A percentile compares a stretch with the other conserved stretches of the same genome.
Evolutionary conservation across 2,797 vertebrate genomes (phyloP).

Genomic region (Bradypus variegatus): DNA sequence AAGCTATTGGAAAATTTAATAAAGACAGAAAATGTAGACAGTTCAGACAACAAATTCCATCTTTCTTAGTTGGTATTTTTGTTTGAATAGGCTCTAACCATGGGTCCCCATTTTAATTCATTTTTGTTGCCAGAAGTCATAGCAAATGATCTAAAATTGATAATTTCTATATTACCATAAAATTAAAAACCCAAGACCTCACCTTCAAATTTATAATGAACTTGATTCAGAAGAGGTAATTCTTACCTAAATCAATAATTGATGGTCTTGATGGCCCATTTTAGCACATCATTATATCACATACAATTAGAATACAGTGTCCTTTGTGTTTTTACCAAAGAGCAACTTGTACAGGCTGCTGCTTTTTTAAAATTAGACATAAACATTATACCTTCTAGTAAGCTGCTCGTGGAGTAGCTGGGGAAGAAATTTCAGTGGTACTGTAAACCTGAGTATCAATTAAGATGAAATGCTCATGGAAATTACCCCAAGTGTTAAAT

Average conservation of each 20-base stretch:
- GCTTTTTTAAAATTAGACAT: background rate
- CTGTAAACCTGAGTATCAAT: slow-evolving; percentile 15
- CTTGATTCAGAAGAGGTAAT: background rate
- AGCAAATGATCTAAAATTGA: background rate
- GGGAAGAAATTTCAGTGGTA: slow-evolving; percentile 4
- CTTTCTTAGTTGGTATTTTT: background rate
- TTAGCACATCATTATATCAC: background rate
- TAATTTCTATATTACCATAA: background rate
- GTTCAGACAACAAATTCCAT: background rate
- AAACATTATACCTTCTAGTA: background rate
- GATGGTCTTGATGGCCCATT: background rate
- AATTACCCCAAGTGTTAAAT: slow-evolving; percentile 54
- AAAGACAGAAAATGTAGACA: background rate
- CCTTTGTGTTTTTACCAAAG: background rate
- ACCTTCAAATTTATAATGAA: background rate
- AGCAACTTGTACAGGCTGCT: background rate
- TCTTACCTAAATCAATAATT: background rate
- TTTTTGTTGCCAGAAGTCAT: background rate
- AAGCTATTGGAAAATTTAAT: background rate
- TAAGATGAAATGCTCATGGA: slow-evolving; percentile 28
- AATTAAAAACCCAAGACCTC: background rate
- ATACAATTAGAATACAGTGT: background rate
- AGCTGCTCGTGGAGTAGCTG: slow-evolving; percentile 30
- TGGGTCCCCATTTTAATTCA: background rate
- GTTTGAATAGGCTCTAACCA: background rate